Evolutionary conservation across 2,888 invertebrate species (phyloP).

Genomic region (Acrocyrtus sp.): DNA sequence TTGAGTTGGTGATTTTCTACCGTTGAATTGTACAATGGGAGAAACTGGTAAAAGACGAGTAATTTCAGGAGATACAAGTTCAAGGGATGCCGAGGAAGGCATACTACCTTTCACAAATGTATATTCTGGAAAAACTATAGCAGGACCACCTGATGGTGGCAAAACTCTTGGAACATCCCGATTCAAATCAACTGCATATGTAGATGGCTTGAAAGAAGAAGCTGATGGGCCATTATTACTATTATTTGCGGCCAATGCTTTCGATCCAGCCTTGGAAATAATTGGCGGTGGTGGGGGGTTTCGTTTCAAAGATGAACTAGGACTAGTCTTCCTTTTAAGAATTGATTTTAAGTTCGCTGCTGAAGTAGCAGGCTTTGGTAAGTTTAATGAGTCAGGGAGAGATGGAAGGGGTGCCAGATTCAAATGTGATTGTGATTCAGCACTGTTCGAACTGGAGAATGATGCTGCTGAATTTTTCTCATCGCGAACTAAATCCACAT

Average conservation of each 20-base stretch:
- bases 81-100: no score
- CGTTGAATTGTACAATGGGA: conserved; percentile 10
- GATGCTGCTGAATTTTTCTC: conserved; percentile 1
- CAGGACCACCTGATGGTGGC: conserved; percentile 2
- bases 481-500: conserved; percentile 29
- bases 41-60: conserved; percentile 21
- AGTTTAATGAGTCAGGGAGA: conserved; percentile 31
- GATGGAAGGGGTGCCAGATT: conserved; percentile 34
- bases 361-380: conserved; percentile 14
- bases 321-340: conserved; percentile 33
- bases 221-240: background rate
- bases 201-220: background rate
- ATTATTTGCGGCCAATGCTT: background rate
- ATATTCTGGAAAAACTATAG: conserved; percentile 34
- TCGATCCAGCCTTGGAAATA: conserved; percentile 31
- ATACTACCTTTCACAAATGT: conserved; percentile 19
- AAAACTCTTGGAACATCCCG: conserved; percentile 25
- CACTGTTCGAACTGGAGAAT: no score
- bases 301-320: conserved; percentile 12
- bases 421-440: background rate
- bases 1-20: background rate
- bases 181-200: conserved; percentile 30
- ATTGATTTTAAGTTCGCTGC: conserved; percentile 43
- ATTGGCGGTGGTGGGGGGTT: conserved; percentile 55
- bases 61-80: background rate